phyloP scores from a whole-genome alignment of 2,797 vertebrate genomes.

The Melanotaenia pygmaea region DNA sequence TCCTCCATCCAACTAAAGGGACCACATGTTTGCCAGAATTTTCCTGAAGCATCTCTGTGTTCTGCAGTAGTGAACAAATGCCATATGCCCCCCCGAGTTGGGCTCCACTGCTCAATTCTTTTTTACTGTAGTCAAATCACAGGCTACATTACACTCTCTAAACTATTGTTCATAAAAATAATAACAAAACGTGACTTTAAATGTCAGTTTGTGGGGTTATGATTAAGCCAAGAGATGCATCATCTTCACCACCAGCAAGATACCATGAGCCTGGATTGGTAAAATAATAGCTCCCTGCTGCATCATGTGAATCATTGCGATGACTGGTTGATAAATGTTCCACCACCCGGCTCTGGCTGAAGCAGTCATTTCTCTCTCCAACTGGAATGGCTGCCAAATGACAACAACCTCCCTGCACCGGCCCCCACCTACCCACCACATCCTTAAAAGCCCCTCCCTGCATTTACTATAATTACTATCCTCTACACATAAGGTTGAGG shows the following conservation, averaged over 20 bases:
- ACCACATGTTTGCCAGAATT: conserved; percentile 51
- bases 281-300: conserved; percentile 66
- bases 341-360: conserved; percentile 57
- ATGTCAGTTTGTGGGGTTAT: conserved; percentile 43
- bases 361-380: conserved; percentile 61
- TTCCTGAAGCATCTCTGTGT: conserved; percentile 55
- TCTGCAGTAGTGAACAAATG: conserved; percentile 49
- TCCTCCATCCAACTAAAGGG: conserved; percentile 44
- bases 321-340: conserved; percentile 73
- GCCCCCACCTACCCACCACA: conserved; percentile 39
- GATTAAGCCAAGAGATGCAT: conserved; percentile 43
- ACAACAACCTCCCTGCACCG: conserved; percentile 54
- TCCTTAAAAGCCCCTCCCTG: conserved; percentile 39
- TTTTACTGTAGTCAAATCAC: conserved; percentile 22
- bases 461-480: conserved; percentile 71
- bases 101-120: conserved; percentile 26
- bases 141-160: conserved; percentile 13
- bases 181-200: conserved; percentile 32
- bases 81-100: conserved; percentile 46
- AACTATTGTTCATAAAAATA: conserved; percentile 37
- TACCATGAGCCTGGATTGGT: conserved; percentile 43
- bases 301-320: conserved; percentile 64
- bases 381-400: conserved; percentile 66
- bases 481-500: conserved; percentile 71
- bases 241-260: conserved; percentile 49